Evolutionary conservation across 2,888 invertebrate species (phyloP).

Genomic region (Tineola bisselliella): DNA sequence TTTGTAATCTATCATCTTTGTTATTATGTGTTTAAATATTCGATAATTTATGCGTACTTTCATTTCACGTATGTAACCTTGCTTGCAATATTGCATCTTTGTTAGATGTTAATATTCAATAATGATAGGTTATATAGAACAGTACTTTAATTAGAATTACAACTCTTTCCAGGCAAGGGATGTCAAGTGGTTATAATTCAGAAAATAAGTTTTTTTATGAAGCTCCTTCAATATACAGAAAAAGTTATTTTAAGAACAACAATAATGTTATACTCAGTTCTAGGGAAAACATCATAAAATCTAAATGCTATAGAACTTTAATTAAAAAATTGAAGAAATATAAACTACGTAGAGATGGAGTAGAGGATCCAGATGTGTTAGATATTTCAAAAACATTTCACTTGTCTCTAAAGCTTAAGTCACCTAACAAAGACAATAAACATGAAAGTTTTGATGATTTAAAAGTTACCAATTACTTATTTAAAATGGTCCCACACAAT

Average conservation of each 20-base stretch:
- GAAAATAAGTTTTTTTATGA: not conserved
- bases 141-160: too few relatives aligned
- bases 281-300: conserved; percentile 37
- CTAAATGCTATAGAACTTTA: conserved; percentile 37
- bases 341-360: conserved; percentile 47
- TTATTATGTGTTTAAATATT: too few relatives aligned
- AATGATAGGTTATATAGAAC: too few relatives aligned
- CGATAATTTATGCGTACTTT: too few relatives aligned
- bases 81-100: too few relatives aligned
- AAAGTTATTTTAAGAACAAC: not conserved
- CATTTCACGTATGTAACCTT: too few relatives aligned
- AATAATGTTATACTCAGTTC: conserved; percentile 16
- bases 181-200: conserved; percentile 32
- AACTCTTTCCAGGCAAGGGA: conserved; percentile 41
- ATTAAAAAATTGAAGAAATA: conserved; percentile 52
- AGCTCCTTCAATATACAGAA: not conserved
- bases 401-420: conserved; percentile 39
- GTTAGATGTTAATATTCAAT: too few relatives aligned
- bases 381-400: conserved; percentile 45
- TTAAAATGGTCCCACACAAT: conserved; percentile 6
- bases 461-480: not conserved
- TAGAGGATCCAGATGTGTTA: conserved; percentile 51
- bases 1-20: too few relatives aligned
- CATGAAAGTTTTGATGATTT: not conserved
- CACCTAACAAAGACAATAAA: conserved; percentile 26